Evolutionary conservation across 2,113 vertebrate species (phyloP).

Genomic region (Brachionichthys hirsutus): DNA sequence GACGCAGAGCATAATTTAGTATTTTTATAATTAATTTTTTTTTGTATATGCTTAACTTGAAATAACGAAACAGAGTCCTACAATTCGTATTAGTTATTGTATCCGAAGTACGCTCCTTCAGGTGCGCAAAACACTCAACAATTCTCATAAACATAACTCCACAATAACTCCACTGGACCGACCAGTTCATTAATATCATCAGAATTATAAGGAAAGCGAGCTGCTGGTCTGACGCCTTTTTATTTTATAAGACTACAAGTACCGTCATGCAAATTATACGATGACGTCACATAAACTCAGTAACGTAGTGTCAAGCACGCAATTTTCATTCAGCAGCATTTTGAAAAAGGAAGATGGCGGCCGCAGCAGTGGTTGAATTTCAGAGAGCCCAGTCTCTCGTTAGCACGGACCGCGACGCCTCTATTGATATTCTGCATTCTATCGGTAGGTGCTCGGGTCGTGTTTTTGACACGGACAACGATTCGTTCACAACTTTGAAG

Average conservation of each 20-base stretch:
- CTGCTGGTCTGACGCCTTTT: no score
- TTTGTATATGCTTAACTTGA: no score
- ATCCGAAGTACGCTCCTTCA: no score
- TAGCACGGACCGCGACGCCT: constrained; percentile 90
- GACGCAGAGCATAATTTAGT: background rate
- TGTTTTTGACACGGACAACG: background rate
- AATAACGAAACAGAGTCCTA: no score
- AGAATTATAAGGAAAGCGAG: no score
- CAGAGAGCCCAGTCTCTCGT: constrained; percentile 97
- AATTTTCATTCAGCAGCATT: constrained; percentile 65
- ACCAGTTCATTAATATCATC: no score
- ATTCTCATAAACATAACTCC: no score
- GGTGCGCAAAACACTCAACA: no score
- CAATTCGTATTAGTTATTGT: no score
- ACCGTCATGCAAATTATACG: background rate
- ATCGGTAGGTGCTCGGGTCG: constrained; percentile 80
- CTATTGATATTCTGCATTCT: constrained; percentile 93
- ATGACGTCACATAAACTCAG: constrained; percentile 36
- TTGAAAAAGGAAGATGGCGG: constrained; percentile 92
- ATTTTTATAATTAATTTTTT: no score
- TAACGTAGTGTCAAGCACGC: constrained; percentile 44
- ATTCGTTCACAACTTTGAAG: background rate
- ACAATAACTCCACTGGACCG: no score
- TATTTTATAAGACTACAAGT: constrained; percentile 20
- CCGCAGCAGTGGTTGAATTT: constrained; percentile 94